A percentile compares a stretch with the other conserved stretches of the same genome.
Evolutionary conservation across 2,113 vertebrate genomes (phyloP).

Genomic region (Pygoscelis antarcticus): DNA sequence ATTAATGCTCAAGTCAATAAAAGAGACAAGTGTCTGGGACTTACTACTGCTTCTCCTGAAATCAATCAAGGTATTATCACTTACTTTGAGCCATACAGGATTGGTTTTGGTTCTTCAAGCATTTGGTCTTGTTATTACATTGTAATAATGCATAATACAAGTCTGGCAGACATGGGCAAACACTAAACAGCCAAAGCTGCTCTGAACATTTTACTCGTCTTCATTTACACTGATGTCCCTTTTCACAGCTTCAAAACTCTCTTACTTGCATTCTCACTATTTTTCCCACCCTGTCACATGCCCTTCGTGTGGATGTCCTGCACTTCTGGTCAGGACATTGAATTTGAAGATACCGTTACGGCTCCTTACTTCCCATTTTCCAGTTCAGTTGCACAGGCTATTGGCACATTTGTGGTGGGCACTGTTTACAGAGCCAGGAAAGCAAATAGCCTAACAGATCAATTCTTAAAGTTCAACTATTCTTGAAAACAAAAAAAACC

Average conservation of each 20-base stretch:
- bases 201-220: background rate
- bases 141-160: constrained; percentile 2
- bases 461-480: background rate
- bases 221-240: background rate
- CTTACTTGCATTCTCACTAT: background rate
- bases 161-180: background rate
- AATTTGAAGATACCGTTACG: background rate
- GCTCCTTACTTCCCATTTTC: background rate
- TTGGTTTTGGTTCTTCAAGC: background rate
- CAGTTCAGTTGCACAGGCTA: background rate
- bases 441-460: background rate
- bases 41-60: constrained; percentile 23
- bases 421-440: background rate
- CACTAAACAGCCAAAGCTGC: background rate
- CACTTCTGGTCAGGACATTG: background rate
- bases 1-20: constrained; percentile 55
- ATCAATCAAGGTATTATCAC: constrained; percentile 14
- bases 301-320: background rate
- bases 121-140: background rate
- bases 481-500: background rate
- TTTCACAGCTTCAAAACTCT: background rate
- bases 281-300: background rate
- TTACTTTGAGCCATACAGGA: background rate
- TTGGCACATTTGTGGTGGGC: background rate
- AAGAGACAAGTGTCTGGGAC: constrained; percentile 20